These are phyloP conservation scores for Orchesella cincta DNA, from an alignment of 1,140 invertebrate species.

Conservation along the genomic window DNA sequence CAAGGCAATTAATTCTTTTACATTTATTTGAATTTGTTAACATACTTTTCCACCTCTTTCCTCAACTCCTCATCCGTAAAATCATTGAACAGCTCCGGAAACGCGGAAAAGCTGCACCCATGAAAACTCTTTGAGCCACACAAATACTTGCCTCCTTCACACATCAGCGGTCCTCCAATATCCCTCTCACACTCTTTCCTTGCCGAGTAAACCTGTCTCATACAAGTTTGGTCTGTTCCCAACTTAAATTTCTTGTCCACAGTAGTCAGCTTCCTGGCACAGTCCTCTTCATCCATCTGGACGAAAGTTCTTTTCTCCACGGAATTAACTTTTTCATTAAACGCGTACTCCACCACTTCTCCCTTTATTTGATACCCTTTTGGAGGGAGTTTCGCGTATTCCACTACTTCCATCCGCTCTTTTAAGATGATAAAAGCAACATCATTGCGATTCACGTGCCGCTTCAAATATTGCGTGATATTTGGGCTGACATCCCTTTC, in stretches of 20 bases:
- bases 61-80: no score
- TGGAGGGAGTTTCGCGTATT: no score
- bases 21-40: no score
- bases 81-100: neutral
- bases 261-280: neutral
- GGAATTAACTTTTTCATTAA: slow-evolving; percentile 25
- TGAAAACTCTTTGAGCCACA: slow-evolving; percentile 23
- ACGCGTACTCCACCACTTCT: slow-evolving; percentile 1
- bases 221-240: slow-evolving; percentile 14
- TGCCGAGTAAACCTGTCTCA: neutral
- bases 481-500: no score
- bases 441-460: no score
- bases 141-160: slow-evolving; percentile 30
- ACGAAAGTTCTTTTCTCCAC: neutral
- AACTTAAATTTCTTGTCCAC: neutral
- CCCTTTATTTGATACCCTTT: neutral
- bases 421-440: no score
- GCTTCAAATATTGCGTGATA: no score
- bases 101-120: slow-evolving; percentile 1
- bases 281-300: neutral
- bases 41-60: no score
- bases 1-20: no score
- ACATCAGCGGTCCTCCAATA: slow-evolving; percentile 16
- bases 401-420: no score
- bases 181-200: neutral